Conservation (phyloP, 2,113 vertebrate species). For the Nycticebus coucang region DNA sequence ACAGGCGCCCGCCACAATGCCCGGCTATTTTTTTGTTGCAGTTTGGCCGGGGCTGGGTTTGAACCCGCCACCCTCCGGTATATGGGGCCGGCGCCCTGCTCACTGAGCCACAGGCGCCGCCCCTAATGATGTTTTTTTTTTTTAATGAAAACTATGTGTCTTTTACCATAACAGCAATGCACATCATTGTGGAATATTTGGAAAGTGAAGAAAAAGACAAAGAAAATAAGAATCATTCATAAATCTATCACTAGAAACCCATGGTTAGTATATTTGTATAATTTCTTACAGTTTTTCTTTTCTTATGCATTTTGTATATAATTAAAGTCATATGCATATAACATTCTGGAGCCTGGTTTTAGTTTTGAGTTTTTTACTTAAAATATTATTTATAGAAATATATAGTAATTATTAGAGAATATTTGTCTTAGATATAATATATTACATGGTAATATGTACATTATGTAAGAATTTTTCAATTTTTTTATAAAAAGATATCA, state of each 20-base stretch:
- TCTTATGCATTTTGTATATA: background rate
- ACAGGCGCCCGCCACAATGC: no score
- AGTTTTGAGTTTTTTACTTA: slow-evolving; percentile 25
- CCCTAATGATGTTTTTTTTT: background rate
- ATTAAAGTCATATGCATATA: background rate
- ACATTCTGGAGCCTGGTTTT: background rate
- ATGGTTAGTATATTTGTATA: background rate
- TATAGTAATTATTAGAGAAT: background rate
- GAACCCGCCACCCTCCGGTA: no score
- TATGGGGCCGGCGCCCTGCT: no score
- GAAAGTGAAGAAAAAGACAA: slow-evolving; percentile 12
- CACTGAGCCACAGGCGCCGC: no score
- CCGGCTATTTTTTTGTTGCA: no score
- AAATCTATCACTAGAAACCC: slow-evolving; percentile 1
- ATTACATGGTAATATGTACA: background rate
- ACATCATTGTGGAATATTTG: background rate
- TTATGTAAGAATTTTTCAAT: background rate
- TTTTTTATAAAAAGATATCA: background rate
- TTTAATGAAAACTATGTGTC: background rate
- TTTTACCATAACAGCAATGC: background rate
- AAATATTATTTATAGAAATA: slow-evolving; percentile 19
- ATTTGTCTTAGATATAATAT: slow-evolving; percentile 19
- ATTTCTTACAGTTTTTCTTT: slow-evolving; percentile 37
- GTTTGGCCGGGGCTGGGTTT: no score
- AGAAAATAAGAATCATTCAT: slow-evolving; percentile 16